Percentiles rank a stretch among this genome's conserved stretches.
Evolutionary conservation across 2,113 vertebrate genomes (phyloP).

Genomic region (human (Homo sapiens)): GRCh38 chr2:67910501-67911000

Average conservation of each 20-base stretch:
- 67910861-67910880: too few relatives aligned
- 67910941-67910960: background rate
- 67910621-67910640: background rate
- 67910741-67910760: background rate
- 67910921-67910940: background rate
- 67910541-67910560: background rate
- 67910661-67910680: background rate
- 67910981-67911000: background rate
- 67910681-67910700: background rate
- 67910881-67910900: background rate
- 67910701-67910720: background rate
- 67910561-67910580: background rate
- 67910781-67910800: background rate
- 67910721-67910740: background rate
- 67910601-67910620: background rate
- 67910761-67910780: background rate
- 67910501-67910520: background rate
- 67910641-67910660: background rate
- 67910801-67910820: background rate
- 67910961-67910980: background rate
- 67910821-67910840: background rate
- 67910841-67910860: too few relatives aligned
- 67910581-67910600: background rate
- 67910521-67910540: background rate
- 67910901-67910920: background rate